Base-by-base conservation (phyloP, 1,140 invertebrate genomes). In the Tetramorium alpestre region DNA sequence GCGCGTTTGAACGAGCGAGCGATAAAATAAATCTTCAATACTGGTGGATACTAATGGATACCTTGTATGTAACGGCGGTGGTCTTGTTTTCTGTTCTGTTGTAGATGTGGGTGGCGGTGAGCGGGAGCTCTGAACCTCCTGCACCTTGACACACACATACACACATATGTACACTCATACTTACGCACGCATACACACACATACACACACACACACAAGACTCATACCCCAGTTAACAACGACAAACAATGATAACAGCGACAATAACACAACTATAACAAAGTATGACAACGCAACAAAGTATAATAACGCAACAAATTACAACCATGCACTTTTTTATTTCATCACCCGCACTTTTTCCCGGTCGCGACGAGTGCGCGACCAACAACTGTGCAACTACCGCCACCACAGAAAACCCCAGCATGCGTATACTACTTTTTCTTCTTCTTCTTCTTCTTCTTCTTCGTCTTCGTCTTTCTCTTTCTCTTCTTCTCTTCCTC, bases 51-150 rank as follows among this genome's bases (percentile, higher is more conserved):
- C 94, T 94, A 95, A 95, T 95, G 93, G 94, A 95, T 95, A 95
- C 92, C 94, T 95, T 95, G 94, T 95, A 93, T 95, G 94, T 95
- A 95, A 95, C 95, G 93, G 94, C 94, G 94, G 94, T 95, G 95
- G 94, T 95, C 95, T 95, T 95, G 94, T 95, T 95, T 95, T 95
- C 94, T 95, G 93, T 95, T 95, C 94, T 95, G 95, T 96, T 96
- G 94, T 96, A 96, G 95, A 95, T 95, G 95, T 96, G 95, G 95
- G 95, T 95, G 95, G 95, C 95, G 95, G 95, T 96, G 95, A 96
- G 94, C 95, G 94, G 95, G 94, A 95, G 95, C 94, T 95, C 94
- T 94, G 92, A 93, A 92, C 93, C 93, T 94, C 94, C 94, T 95
- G 94, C 93, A 90, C 91, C 94, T 92, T 92, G 90, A 90, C 91